Evolutionary conservation across 1,140 invertebrate species (phyloP), one percentile per base, ranked within the genome.

Genomic region (Bombus superbus): DNA sequence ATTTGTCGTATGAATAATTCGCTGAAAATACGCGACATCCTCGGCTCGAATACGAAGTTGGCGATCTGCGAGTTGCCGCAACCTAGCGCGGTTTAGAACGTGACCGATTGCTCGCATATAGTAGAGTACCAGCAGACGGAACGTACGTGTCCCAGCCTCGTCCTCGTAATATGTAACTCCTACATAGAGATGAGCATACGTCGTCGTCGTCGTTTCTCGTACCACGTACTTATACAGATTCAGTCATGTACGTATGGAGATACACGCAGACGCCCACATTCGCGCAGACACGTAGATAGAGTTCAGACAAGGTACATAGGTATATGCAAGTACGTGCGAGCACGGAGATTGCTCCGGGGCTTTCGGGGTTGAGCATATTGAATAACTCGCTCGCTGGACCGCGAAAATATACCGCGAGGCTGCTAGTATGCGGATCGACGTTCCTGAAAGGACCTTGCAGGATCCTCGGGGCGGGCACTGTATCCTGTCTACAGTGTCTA

Each of bases 381-480:
- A 95, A 95, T 95, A 95, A 95, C 95, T 94, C 94, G 94, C 93
- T 95, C 94, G 94, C 94, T 95, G 94, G 94, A 95, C 95, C 94
- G 94, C 94, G 94, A 95, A 95, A 95, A 95, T 95, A 94, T 95
- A 95, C 94, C 89, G 89, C 89, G 90, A 90, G 90, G 79, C 82
- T 88, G 90, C 53, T 88, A 89, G 89, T 91, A 86, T 91, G 90
- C 90, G 90, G 90, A 91, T 91, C 90, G 90, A 91, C 88, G 86
- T 91, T 91, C 85, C 90, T 91, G 90, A 91, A 91, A 91, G 90
- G 90, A 91, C 90, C 90, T 91, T 89, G 47, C 81, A 84, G 90
- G 88, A 90, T 91, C 90, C 90, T 91, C 88, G 83, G 86, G 90
- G 90, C 90, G 90, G 88, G 74, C 83, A 74, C 88, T 83, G 87